A percentile compares a stretch with the other conserved stretches of the same genome.
Evolutionary conservation across 2,888 invertebrate genomes (phyloP).

Genomic region (Latrodectus elegans): DNA sequence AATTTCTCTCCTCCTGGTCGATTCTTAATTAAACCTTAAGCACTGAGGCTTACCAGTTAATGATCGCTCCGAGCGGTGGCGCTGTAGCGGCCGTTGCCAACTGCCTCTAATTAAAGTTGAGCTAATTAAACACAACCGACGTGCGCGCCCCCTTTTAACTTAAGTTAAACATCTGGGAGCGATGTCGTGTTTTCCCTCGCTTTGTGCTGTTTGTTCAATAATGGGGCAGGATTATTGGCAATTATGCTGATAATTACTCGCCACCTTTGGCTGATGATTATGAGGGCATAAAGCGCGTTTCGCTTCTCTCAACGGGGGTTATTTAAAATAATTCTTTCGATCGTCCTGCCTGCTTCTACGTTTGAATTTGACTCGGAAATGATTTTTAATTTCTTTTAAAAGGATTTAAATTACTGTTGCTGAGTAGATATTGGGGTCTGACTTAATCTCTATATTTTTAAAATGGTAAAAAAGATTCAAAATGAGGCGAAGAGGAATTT

Average conservation of each 20-base stretch:
- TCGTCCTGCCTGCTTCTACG: background rate
- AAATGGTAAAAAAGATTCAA: background rate
- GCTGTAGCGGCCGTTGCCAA: conserved; percentile 29
- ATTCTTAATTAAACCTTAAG: conserved; percentile 62
- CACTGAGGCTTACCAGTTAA: conserved; percentile 50
- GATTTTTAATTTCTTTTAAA: background rate
- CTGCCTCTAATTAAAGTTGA: conserved; percentile 58
- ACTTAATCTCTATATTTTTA: background rate
- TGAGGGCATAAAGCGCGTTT: conserved; percentile 20
- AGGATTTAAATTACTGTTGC: background rate
- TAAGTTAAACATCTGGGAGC: conserved; percentile 55
- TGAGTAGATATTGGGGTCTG: background rate
- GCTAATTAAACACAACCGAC: conserved; percentile 59
- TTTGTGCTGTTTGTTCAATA: conserved; percentile 55
- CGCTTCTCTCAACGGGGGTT: conserved; percentile 5
- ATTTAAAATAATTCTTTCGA: conserved; percentile 42
- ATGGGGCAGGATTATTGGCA: conserved; percentile 57
- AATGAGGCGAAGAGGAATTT: background rate
- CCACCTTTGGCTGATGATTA: conserved; percentile 51
- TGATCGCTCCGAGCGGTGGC: conserved; percentile 35
- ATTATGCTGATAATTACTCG: conserved; percentile 57
- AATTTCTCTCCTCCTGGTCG: conserved; percentile 20
- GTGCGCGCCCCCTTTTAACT: conserved; percentile 31
- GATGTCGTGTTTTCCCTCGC: conserved; percentile 20
- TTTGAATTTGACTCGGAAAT: background rate